These are phyloP conservation scores for Smutsia gigantea DNA, from an alignment of 2,797 vertebrate genomes.

Conservation along the genomic window DNA sequence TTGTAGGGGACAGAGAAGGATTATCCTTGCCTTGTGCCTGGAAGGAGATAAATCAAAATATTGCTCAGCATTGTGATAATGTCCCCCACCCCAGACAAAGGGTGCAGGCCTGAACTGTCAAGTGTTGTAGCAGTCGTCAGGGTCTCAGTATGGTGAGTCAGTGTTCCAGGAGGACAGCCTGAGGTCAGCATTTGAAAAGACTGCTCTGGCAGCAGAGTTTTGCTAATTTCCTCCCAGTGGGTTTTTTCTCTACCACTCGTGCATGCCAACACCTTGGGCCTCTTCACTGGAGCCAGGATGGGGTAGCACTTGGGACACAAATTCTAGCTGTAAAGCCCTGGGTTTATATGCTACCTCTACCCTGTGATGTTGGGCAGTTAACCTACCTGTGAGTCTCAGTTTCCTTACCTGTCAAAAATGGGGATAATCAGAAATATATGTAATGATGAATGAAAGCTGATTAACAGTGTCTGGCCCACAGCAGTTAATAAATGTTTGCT, in stretches of 20 bases:
- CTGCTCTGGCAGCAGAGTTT: accelerated
- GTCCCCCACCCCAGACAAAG: neutral
- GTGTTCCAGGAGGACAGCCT: neutral
- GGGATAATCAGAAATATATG: neutral
- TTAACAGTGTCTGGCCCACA: accelerated
- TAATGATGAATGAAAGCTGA: accelerated
- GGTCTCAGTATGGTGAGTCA: accelerated
- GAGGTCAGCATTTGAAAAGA: accelerated
- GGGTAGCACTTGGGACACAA: neutral
- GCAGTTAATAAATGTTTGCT: neutral
- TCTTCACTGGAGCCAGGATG: neutral
- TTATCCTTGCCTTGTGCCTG: neutral
- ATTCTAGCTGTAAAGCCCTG: neutral
- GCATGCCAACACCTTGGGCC: neutral
- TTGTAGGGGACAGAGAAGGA: neutral
- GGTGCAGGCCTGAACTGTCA: neutral
- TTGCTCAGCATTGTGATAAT: neutral
- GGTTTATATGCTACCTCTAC: neutral
- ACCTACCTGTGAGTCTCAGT: neutral
- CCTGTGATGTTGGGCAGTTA: neutral
- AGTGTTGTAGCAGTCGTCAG: accelerated
- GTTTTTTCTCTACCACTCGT: accelerated
- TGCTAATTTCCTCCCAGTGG: neutral
- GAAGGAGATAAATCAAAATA: neutral
- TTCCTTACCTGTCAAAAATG: neutral